These are phyloP conservation scores for Enteromius thamalakanensis DNA, from an alignment of 2,797 vertebrate genomes.

Conservation along the genomic window DNA sequence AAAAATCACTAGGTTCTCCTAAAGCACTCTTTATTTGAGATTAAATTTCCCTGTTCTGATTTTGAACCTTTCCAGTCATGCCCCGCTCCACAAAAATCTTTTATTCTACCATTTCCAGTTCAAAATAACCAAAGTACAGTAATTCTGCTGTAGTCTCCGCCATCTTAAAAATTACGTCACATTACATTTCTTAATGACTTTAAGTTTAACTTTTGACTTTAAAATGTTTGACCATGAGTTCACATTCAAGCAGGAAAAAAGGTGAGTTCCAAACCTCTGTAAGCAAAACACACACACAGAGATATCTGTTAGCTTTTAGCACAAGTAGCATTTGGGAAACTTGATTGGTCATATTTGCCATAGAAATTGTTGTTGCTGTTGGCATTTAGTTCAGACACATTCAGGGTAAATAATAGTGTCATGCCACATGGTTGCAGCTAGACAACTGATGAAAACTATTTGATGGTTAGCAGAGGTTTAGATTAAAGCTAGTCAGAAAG, in stretches of 20 bases:
- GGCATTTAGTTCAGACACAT: neutral
- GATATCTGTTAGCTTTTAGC: no score
- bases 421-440: neutral
- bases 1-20: neutral
- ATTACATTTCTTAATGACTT: neutral
- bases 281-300: neutral
- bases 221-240: neutral
- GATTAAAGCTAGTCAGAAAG: slow-evolving; percentile 8
- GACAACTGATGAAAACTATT: neutral
- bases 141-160: neutral
- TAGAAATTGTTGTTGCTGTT: neutral
- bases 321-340: neutral
- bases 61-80: neutral
- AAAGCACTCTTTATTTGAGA: neutral
- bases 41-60: neutral
- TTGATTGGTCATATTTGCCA: neutral
- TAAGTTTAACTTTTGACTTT: neutral
- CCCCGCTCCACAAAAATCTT: neutral
- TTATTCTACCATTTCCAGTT: neutral
- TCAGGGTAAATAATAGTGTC: neutral
- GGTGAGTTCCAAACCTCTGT: neutral
- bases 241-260: neutral
- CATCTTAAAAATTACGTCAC: neutral
- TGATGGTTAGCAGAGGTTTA: neutral
- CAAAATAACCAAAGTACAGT: neutral